phyloP scores from a whole-genome alignment of 37 sponge, comb jelly and placozoan genomes.

The Ianthella basta region DNA sequence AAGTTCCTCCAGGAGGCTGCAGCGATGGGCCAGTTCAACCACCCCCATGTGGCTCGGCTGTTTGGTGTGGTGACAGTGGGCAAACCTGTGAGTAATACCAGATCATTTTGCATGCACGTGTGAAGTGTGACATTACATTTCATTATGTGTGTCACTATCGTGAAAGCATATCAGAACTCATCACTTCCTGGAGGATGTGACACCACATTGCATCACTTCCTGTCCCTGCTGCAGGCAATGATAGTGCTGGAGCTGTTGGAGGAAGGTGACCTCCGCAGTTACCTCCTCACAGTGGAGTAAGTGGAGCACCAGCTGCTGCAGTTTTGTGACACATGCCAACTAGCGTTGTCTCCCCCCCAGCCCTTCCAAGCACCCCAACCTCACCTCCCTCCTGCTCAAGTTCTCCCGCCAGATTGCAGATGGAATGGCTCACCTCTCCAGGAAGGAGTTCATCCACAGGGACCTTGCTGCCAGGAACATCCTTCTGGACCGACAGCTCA shows the following conservation, averaged over 20 bases:
- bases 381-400: neutral
- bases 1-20: conserved; percentile 44
- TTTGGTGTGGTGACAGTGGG: conserved; percentile 34
- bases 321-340: no score
- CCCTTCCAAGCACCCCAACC: neutral
- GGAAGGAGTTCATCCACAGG: conserved; percentile 1
- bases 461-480: conserved; percentile 30
- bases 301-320: neutral
- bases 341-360: neutral
- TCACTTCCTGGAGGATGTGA: no score
- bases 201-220: no score
- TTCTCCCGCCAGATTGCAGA: neutral
- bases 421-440: conserved; percentile 15
- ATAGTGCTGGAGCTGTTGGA: conserved; percentile 12
- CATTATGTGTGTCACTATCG: no score
- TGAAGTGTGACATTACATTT: no score
- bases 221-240: neutral
- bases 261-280: conserved; percentile 14
- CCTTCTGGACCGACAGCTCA: conserved; percentile 18
- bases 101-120: no score
- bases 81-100: conserved; percentile 17
- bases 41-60: conserved; percentile 22
- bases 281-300: conserved; percentile 16
- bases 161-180: no score
- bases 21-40: conserved; percentile 43